phyloP scores from a whole-genome alignment of 2,113 vertebrate species.

The Furnarius figulus region DNA sequence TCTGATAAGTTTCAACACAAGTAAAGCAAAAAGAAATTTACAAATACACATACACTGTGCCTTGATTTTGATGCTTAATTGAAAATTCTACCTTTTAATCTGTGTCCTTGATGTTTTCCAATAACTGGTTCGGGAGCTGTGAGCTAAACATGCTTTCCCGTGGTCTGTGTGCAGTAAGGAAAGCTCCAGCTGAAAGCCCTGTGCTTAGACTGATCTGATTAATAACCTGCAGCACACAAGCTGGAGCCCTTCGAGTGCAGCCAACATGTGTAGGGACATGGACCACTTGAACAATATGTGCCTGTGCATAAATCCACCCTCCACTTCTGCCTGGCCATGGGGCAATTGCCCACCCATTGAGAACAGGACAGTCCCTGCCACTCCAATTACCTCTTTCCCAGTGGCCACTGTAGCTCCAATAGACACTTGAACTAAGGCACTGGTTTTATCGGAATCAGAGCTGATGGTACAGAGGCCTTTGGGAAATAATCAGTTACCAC shows the following conservation, averaged over 20 bases:
- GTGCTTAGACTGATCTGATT: not conserved
- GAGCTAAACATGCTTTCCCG: not conserved
- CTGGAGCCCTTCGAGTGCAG: slow-evolving; percentile 15
- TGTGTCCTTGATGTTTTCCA: not conserved
- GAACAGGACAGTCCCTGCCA: slow-evolving; percentile 15
- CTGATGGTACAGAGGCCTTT: not conserved
- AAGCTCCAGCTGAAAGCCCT: not conserved
- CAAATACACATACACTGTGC: rapidly evolving
- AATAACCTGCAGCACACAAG: slow-evolving; percentile 8
- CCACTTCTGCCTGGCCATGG: not conserved
- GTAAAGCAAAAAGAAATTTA: not conserved
- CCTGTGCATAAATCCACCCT: not conserved
- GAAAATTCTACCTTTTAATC: not conserved
- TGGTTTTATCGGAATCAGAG: not conserved
- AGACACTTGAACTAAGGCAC: not conserved
- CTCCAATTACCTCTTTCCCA: not conserved
- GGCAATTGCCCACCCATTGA: not conserved
- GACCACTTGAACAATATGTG: slow-evolving; percentile 42
- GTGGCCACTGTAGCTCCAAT: not conserved
- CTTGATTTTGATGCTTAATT: not conserved
- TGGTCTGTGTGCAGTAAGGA: not conserved
- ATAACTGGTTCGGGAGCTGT: not conserved
- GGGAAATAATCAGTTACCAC: not conserved
- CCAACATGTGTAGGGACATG: not conserved
- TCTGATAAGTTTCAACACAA: not conserved